Conservation (phyloP, 2,797 vertebrate genomes). For the Protonibea diacanthus region DNA sequence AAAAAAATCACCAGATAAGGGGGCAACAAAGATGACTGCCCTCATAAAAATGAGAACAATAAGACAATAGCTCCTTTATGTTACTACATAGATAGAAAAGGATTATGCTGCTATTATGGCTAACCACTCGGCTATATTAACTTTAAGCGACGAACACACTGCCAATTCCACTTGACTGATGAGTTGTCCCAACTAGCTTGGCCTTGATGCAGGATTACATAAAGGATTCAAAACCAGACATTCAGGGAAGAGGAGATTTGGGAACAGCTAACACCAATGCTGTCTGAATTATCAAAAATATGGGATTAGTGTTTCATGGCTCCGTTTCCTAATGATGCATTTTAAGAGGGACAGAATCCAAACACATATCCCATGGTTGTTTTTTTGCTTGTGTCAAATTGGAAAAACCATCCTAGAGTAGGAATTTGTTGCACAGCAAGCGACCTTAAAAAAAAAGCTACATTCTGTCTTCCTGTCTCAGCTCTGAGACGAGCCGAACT, state of each 20-base stretch:
- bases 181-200: conserved; percentile 50
- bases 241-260: conserved; percentile 69
- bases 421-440: conserved; percentile 35
- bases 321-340: conserved; percentile 63
- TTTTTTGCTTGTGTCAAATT: conserved; percentile 42
- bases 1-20: background rate
- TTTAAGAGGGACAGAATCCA: conserved; percentile 54
- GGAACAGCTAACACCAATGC: conserved; percentile 60
- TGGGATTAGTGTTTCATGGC: conserved; percentile 69
- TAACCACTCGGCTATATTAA: conserved; percentile 46
- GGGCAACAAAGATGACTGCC: background rate
- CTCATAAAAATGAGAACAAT: conserved; percentile 12
- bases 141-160: conserved; percentile 46
- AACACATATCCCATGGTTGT: conserved; percentile 23
- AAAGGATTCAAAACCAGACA: conserved; percentile 68
- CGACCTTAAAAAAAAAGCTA: conserved; percentile 3
- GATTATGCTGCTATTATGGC: conserved; percentile 44
- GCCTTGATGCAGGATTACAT: conserved; percentile 71
- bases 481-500: conserved; percentile 36
- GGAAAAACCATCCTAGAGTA: conserved; percentile 27
- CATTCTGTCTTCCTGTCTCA: conserved; percentile 11
- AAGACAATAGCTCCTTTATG: conserved; percentile 5
- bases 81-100: conserved; percentile 17
- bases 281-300: conserved; percentile 74
- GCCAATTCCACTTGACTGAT: conserved; percentile 58